Base-by-base conservation (phyloP, 1,140 invertebrate genomes). In the Coboldia fuscipes region DNA sequence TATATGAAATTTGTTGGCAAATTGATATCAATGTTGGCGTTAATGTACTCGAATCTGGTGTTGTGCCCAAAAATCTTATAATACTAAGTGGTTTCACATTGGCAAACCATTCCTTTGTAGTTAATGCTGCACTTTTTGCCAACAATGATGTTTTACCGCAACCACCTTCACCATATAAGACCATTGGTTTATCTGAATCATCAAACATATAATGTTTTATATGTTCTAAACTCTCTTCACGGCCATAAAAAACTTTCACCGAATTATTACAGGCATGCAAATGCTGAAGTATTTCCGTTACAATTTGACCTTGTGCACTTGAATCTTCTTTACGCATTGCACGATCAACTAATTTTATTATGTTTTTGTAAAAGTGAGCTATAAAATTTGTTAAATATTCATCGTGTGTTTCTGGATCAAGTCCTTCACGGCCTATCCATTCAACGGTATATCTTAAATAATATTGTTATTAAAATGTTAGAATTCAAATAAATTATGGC, bases 111-210 rank as follows among this genome's bases (percentile, higher is more conserved):
- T 62, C 62, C 15, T 58, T 64, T 9, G 75, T 70, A 0, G 65
- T 68, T 54, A 84, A 66, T 33, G 82, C 79, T 3, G 89, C 85
- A 37, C 80, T 80, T 63, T 94, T 94, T 3, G 93, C 84, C 34
- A 97, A 58, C 1, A 97, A 60, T 3, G 92, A 96, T 3, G 92
- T 97, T 60, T 98, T 98, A 2, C 93, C 93, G 50, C 90, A 97
- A 19, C 93, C 93, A 45, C 86, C 63, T 60, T 88, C 85, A 2
- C 93, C 93, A 52, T 88, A 88, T 37, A 97, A 62, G n/a, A 96
- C 79, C 35, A 97, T 60, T 10, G 89, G 88, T 51, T 86, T 82
- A 45, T 85, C 76, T 19, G 71, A 75, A 37, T 68, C 59, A n/a
- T 75, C 81, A 35, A 75, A 60, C 69, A 97, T 86, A 56, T 97